These are phyloP conservation scores for Cyprinodon diabolis DNA, from an alignment of 2,797 vertebrate genomes.

Conservation along the genomic window DNA sequence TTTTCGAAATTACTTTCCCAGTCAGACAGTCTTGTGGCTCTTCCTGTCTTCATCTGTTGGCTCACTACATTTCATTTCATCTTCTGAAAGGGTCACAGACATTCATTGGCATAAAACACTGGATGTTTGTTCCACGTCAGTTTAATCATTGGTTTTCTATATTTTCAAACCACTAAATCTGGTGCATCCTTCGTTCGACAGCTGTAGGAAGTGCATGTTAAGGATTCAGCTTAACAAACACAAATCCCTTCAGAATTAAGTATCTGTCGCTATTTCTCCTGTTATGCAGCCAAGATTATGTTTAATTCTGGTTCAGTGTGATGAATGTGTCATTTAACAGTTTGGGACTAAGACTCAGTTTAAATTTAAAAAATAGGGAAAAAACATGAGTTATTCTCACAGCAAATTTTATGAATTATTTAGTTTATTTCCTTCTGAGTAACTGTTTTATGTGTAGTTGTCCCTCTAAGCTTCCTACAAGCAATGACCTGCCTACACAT, in stretches of 20 bases:
- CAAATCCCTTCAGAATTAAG: slow-evolving; percentile 20
- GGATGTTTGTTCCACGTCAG: slow-evolving; percentile 34
- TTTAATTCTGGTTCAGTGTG: slow-evolving; percentile 58
- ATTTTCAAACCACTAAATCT: slow-evolving; percentile 4
- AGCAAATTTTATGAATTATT: too few species aligned
- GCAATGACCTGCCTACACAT: slow-evolving; percentile 23
- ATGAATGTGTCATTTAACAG: slow-evolving; percentile 57
- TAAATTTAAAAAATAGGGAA: slow-evolving; percentile 6
- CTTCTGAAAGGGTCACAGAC: slow-evolving; percentile 49
- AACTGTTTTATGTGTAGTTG: not conserved
- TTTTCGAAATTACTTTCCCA: too few species aligned
- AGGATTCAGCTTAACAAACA: slow-evolving; percentile 2
- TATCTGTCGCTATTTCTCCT: slow-evolving; percentile 33
- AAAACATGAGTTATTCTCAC: too few species aligned
- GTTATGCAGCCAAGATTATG: slow-evolving; percentile 33
- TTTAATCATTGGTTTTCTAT: slow-evolving; percentile 18
- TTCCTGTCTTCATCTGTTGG: slow-evolving; percentile 9
- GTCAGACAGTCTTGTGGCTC: slow-evolving; percentile 3
- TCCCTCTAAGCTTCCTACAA: slow-evolving; percentile 30
- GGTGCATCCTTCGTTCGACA: slow-evolving; percentile 3
- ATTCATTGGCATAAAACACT: slow-evolving; percentile 28
- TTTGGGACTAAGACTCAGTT: slow-evolving; percentile 36
- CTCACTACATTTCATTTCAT: slow-evolving; percentile 34
- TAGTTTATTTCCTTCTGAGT: not conserved
- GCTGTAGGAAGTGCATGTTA: slow-evolving; percentile 5